A percentile compares a stretch with the other conserved stretches of the same genome.
Conservation (phyloP, 2,797 vertebrate genomes). For the Eulemur coronatus region DNA sequence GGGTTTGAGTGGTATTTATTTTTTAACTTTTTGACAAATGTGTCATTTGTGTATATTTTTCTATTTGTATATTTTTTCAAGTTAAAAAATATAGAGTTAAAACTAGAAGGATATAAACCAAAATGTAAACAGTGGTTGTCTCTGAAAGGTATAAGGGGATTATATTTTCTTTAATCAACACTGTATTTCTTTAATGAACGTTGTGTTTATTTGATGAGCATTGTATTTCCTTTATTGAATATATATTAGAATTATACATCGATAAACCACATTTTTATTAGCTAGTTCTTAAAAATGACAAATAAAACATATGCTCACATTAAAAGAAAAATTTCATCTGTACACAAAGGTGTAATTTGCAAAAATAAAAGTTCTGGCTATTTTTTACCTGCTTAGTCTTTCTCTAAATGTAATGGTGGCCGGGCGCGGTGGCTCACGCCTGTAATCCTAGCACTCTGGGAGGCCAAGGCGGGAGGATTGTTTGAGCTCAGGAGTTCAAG, state of each 20-base stretch:
- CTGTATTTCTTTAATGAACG: background rate
- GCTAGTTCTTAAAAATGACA: background rate
- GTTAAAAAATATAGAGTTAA: background rate
- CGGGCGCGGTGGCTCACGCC: too few species aligned
- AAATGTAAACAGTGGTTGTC: background rate
- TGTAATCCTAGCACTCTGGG: too few species aligned
- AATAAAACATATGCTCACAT: background rate
- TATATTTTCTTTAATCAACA: conserved; percentile 12
- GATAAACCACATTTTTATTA: background rate
- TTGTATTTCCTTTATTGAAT: background rate
- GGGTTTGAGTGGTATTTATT: conserved; percentile 7
- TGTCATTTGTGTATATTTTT: conserved; percentile 13
- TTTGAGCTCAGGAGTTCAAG: too few species aligned
- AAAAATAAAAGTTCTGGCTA: background rate
- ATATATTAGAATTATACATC: background rate
- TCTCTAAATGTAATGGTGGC: background rate
- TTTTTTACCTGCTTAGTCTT: background rate
- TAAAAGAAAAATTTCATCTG: background rate
- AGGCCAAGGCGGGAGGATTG: too few species aligned
- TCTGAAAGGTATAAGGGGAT: background rate
- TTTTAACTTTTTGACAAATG: background rate
- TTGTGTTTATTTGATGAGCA: conserved; percentile 41
- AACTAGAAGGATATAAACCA: conserved; percentile 24
- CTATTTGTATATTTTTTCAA: background rate
- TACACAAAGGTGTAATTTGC: background rate